Conservation (phyloP, 2,888 invertebrate genomes). For the Ochlodes sylvanus region DNA sequence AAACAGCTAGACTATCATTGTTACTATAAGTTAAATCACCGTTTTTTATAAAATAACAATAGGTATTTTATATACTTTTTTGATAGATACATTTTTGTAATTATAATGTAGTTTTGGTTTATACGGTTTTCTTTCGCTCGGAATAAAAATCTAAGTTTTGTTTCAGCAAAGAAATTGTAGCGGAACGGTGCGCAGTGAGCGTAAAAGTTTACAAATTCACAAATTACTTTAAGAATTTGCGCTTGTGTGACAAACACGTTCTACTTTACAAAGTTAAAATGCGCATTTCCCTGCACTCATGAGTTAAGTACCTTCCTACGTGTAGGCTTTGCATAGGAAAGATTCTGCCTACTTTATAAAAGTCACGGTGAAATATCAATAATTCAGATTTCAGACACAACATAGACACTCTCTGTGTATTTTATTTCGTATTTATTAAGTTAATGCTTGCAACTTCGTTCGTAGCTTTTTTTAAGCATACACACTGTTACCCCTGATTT, state of each 20-base stretch:
- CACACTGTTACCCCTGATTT: too few relatives aligned
- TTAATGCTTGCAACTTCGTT: too few relatives aligned
- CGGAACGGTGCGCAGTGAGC: constrained; percentile 24
- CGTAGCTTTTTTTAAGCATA: too few relatives aligned
- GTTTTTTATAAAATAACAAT: too few relatives aligned
- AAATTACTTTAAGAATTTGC: constrained; percentile 29
- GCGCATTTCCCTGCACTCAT: constrained; percentile 7
- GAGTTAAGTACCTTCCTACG: constrained; percentile 4
- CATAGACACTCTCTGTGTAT: too few relatives aligned
- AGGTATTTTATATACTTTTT: too few relatives aligned
- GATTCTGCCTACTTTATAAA: background rate
- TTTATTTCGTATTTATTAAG: too few relatives aligned
- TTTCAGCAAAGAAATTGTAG: constrained; percentile 27
- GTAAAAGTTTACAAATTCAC: constrained; percentile 35
- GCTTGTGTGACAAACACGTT: constrained; percentile 28
- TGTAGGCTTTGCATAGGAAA: background rate
- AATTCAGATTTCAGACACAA: too few relatives aligned
- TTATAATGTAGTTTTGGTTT: background rate
- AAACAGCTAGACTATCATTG: too few relatives aligned
- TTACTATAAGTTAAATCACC: too few relatives aligned
- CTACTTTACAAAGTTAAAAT: constrained; percentile 27
- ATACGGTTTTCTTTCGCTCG: constrained; percentile 3
- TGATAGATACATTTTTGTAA: too few relatives aligned
- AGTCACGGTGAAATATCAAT: background rate
- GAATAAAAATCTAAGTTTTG: constrained; percentile 20